Evolutionary conservation across 2,113 vertebrate species (phyloP).

Genomic region (Baryphthengus martii): DNA sequence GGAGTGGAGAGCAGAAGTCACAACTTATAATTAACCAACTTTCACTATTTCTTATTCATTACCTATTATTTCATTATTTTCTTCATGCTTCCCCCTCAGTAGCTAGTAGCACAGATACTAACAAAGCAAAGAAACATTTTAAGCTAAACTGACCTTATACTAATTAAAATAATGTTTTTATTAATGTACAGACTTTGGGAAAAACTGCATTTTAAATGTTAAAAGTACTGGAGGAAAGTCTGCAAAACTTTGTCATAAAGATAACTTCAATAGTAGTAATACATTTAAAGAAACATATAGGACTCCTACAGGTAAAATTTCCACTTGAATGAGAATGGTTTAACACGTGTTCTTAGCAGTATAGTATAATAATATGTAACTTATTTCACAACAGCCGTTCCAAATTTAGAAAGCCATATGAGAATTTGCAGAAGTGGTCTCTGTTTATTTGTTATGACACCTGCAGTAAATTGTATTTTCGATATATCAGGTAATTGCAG

Average conservation of each 20-base stretch:
- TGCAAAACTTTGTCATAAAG: background rate
- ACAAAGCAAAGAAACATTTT: background rate
- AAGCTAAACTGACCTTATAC: background rate
- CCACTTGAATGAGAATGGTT: background rate
- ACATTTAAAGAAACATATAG: background rate
- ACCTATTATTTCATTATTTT: background rate
- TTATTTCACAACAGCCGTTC: background rate
- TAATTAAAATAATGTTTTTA: conserved; percentile 12
- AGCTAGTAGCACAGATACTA: background rate
- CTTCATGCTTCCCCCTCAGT: background rate
- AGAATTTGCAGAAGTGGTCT: background rate
- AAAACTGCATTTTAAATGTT: background rate
- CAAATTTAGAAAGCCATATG: fast-evolving
- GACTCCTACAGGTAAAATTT: background rate
- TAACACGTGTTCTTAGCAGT: background rate
- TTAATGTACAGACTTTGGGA: background rate
- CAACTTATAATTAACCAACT: background rate
- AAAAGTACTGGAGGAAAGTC: background rate
- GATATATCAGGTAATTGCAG: background rate
- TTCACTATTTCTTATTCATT: background rate
- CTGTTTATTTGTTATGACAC: background rate
- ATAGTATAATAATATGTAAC: fast-evolving
- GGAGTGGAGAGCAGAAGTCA: background rate
- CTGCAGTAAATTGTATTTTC: background rate
- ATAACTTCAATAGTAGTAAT: background rate